Percentiles rank a stretch among this genome's conserved stretches.
phyloP scores from a whole-genome alignment of 2,888 invertebrate genomes.

The Asteroscopus sphinx region DNA sequence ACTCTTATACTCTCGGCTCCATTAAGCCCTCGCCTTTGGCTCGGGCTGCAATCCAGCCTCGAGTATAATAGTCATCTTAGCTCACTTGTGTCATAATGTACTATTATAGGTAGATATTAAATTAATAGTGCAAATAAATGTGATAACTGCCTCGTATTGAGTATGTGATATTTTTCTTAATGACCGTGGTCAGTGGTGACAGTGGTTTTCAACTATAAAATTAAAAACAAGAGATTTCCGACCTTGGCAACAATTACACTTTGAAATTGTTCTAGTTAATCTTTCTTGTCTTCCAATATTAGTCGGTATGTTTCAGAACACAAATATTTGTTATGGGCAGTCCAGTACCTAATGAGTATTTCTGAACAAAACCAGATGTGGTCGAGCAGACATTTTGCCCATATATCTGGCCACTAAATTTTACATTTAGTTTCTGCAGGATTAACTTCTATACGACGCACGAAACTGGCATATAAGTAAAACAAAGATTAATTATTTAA shows the following conservation, averaged over 20 bases:
- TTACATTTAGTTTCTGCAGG: neutral
- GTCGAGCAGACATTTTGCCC: neutral
- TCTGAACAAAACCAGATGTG: constrained; percentile 18
- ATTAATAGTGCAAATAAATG: no score
- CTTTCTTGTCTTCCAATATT: constrained; percentile 13
- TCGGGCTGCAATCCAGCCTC: no score
- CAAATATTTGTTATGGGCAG: constrained; percentile 1
- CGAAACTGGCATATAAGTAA: neutral
- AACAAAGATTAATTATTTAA: neutral
- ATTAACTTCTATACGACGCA: neutral
- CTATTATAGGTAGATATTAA: no score
- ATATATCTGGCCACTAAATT: neutral
- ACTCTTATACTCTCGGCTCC: no score
- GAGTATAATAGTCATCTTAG: no score
- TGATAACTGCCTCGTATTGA: constrained; percentile 1
- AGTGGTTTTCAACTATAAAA: constrained; percentile 1
- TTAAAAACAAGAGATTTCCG: constrained; percentile 6
- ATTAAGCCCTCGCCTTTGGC: no score
- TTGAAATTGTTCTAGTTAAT: constrained; percentile 15
- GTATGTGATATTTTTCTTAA: neutral
- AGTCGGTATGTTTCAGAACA: neutral
- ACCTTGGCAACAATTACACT: neutral
- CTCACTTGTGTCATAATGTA: no score
- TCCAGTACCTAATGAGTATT: constrained; percentile 13
- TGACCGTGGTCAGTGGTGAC: no score